Percentiles rank a stretch among this genome's conserved stretches.
Conservation (phyloP, 2,888 invertebrate species). For the Drosophila villosipedis region DNA sequence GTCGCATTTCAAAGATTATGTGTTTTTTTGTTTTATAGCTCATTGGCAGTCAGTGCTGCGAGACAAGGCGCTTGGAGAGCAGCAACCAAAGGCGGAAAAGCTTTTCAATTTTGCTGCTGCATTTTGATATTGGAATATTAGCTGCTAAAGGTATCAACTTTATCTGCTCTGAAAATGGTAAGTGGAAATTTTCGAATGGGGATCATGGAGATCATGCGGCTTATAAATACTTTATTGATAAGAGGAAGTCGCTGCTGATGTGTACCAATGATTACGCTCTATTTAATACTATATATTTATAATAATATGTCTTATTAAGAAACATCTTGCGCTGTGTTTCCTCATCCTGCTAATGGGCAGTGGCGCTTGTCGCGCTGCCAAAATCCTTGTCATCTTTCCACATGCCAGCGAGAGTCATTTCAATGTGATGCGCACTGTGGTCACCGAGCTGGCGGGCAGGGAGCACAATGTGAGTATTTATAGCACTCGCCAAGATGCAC, state of each 20-base stretch:
- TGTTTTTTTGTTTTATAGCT: conserved; percentile 35
- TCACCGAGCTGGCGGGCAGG: conserved; percentile 84
- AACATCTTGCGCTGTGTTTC: not conserved
- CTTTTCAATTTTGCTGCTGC: not conserved
- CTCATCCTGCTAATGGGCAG: conserved; percentile 13
- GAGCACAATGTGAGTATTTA: conserved; percentile 85
- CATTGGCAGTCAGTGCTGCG: conserved; percentile 52
- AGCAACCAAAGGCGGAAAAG: conserved; percentile 15
- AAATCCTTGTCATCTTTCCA: conserved; percentile 82
- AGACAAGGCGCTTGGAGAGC: conserved; percentile 27
- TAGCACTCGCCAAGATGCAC: not conserved
- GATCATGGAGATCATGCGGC: conserved; percentile 14
- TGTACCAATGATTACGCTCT: conserved; percentile 57
- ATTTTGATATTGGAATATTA: not conserved
- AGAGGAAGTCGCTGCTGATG: conserved; percentile 61
- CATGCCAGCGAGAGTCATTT: conserved; percentile 84
- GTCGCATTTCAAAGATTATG: conserved; percentile 66
- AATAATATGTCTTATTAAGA: not conserved
- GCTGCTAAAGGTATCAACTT: not conserved
- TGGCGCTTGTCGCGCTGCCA: conserved; percentile 52
- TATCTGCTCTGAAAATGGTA: conserved; percentile 28
- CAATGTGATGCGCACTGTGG: conserved; percentile 84
- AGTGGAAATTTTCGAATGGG: conserved; percentile 9
- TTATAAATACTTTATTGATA: conserved; percentile 45
- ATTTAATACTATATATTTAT: conserved; percentile 5